Evolutionary conservation across 2,888 invertebrate genomes (phyloP), one percentile per base, ranked within the genome.

Genomic region (Folsomia candida): DNA sequence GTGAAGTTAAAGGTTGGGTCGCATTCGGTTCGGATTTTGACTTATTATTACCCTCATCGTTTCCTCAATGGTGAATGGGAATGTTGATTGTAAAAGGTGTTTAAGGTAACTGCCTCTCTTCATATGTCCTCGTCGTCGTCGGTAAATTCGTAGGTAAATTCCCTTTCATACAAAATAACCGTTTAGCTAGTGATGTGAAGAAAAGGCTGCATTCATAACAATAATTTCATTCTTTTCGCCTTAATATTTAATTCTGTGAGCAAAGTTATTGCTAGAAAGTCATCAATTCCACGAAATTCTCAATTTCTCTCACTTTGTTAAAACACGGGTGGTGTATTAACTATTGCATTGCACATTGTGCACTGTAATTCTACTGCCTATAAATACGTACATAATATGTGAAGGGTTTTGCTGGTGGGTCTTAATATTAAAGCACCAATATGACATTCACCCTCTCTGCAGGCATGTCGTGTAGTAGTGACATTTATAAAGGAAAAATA

Each of bases 11-110:
- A 54, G 54, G 54, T 54, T 54, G 54, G 11, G 6, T 54, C 22
- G 11, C 54, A 54, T 54, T 54, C 54, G 54, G 54, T 54, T 54
- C 54, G 54, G 54, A 54, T 54, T 54, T 54, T 54, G 54, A 54
- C 54, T 54, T 54, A 54, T 54, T 54, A 54, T 54, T 54, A 54
- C 54, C 54, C 37, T 37, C 37, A 37, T 37, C 37, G 14, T 37
- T 9, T 37, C 37, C 37, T 37, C 6, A 37, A 37, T 37, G 37
- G 14, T 37, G 37, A 37, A 37, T 37, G 37, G 37, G 37, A 37
- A 37, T 37, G 37, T 37, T 9, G 14, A 14, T n/a, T n/a, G n/a
- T 37, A 9, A 37, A 37, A 37, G 37, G 37, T 37, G 37, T 37
- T 37, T 37, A 37, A 37, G 6, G 4, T 37, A 37, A 37, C 4